Percentiles rank a stretch among this genome's conserved stretches.
Evolutionary conservation across 2,113 vertebrate species (phyloP).

Genomic region (rabbit (Oryctolagus cuniculus)): DNA sequence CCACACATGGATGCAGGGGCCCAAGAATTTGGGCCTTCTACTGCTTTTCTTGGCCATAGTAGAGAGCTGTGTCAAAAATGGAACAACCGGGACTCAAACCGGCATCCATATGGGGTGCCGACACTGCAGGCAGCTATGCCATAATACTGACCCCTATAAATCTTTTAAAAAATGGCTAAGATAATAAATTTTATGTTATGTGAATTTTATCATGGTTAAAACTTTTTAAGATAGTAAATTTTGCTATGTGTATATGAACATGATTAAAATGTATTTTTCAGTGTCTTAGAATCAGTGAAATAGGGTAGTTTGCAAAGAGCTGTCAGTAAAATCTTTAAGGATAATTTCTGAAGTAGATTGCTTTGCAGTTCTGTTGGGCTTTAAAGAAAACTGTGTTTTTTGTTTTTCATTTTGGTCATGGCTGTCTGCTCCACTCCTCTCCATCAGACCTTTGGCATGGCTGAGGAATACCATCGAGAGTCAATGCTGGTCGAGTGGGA

Average conservation of each 20-base stretch:
- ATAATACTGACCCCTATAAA: too few relatives aligned
- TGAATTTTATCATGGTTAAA: too few relatives aligned
- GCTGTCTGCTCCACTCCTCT: conserved; percentile 21
- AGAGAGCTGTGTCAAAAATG: too few relatives aligned
- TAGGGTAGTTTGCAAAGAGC: not conserved
- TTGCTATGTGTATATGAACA: not conserved
- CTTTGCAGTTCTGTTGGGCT: not conserved
- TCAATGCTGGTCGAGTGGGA: conserved; percentile 99
- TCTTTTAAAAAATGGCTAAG: too few relatives aligned
- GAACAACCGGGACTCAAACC: too few relatives aligned
- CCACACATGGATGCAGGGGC: too few relatives aligned
- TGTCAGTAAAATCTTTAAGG: conserved; percentile 26
- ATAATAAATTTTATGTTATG: too few relatives aligned
- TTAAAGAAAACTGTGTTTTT: not conserved
- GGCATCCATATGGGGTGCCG: too few relatives aligned
- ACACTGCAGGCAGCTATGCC: too few relatives aligned
- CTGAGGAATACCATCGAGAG: conserved; percentile 98
- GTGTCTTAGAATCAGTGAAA: conserved; percentile 14
- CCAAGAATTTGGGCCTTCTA: too few relatives aligned
- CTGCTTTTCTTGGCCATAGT: too few relatives aligned
- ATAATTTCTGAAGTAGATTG: conserved; percentile 38
- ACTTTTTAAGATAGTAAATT: not conserved
- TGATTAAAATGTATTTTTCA: not conserved
- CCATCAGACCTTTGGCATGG: conserved; percentile 95
- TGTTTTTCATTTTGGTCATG: not conserved